These are phyloP conservation scores for Brachionus koreanus DNA, from an alignment of 1,140 invertebrate genomes.

Conservation along the genomic window DNA sequence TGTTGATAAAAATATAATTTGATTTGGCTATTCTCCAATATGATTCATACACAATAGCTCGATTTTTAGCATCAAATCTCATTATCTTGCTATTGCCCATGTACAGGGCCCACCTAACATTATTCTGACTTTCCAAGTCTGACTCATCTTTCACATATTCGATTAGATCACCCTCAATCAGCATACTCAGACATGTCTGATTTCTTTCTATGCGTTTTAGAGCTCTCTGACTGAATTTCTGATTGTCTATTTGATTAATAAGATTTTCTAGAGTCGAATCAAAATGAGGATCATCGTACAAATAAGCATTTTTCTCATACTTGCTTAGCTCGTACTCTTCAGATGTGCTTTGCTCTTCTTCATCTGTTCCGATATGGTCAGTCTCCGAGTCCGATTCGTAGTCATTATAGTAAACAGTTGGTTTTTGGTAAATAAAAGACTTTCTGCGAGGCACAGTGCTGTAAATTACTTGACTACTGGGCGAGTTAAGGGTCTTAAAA, in stretches of 20 bases:
- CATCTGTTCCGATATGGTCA: background rate
- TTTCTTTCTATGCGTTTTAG: constrained; percentile 27
- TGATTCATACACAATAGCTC: constrained; percentile 16
- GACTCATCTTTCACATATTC: constrained; percentile 17
- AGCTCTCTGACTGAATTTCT: background rate
- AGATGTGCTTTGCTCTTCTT: background rate
- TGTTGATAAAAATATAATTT: constrained; percentile 30
- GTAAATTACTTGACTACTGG: background rate
- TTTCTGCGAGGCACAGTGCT: background rate
- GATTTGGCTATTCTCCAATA: constrained; percentile 39
- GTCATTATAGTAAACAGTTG: background rate
- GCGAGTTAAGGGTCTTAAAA: background rate
- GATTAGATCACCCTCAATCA: constrained; percentile 35
- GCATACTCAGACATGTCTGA: constrained; percentile 16
- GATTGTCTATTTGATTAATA: constrained; percentile 1
- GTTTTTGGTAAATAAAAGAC: background rate
- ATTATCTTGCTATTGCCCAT: constrained; percentile 42
- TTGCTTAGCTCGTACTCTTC: background rate
- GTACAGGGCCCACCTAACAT: constrained; percentile 4
- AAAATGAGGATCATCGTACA: background rate
- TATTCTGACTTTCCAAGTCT: background rate
- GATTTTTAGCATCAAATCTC: background rate
- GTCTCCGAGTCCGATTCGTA: background rate
- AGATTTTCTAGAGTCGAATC: background rate
- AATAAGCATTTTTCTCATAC: background rate